Conservation (phyloP, 2,797 vertebrate species). For the Hippopotamyrus pictus region DNA sequence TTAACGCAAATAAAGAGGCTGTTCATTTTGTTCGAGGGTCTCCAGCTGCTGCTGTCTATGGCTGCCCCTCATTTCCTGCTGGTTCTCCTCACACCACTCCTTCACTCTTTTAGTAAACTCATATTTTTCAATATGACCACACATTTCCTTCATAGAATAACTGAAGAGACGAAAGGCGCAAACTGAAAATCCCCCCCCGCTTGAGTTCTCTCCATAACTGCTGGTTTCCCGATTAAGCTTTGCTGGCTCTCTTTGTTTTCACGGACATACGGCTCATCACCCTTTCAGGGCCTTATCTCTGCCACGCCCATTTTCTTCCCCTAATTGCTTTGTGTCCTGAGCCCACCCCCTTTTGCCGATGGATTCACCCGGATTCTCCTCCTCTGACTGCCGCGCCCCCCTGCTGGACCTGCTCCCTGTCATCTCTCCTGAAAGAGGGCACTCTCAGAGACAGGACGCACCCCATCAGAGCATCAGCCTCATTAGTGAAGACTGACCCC, state of each 20-base stretch:
- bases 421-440: neutral
- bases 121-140: neutral
- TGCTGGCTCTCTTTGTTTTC: neutral
- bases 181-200: neutral
- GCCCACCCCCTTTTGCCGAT: neutral
- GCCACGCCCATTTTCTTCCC: neutral
- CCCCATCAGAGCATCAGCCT: neutral
- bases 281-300: neutral
- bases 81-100: neutral
- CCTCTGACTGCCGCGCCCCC: neutral
- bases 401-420: neutral
- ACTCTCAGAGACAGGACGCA: neutral
- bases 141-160: neutral
- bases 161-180: neutral
- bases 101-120: neutral
- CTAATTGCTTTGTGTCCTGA: neutral
- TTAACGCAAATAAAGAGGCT: conserved; percentile 10
- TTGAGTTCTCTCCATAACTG: neutral
- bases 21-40: neutral
- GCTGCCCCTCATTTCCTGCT: neutral
- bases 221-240: neutral
- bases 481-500: neutral
- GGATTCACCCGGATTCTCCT: neutral
- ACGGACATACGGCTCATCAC: neutral
- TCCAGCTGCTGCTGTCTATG: neutral